Percentiles rank a stretch among this genome's conserved stretches.
Evolutionary conservation across 2,797 vertebrate genomes (phyloP).

Genomic region (Trematocara caparti): DNA sequence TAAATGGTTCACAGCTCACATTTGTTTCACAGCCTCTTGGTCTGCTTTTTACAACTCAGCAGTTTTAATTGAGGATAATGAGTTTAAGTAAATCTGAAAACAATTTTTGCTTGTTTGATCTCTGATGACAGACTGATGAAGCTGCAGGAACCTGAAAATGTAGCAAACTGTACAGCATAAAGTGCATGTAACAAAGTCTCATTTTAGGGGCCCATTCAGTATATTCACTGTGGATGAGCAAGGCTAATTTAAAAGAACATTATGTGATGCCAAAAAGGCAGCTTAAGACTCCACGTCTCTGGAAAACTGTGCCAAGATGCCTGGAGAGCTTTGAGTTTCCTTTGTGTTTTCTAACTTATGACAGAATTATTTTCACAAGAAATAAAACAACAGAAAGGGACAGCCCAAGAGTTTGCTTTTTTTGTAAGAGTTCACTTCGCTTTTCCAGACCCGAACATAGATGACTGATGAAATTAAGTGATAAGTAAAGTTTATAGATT

Average conservation of each 20-base stretch:
- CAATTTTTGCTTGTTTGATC: constrained; percentile 37
- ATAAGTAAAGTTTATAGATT: background rate
- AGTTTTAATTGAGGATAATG: constrained; percentile 47
- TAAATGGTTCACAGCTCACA: constrained; percentile 16
- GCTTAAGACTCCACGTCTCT: background rate
- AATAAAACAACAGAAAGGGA: background rate
- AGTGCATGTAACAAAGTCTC: background rate
- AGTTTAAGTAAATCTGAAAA: constrained; percentile 39
- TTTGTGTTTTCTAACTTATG: constrained; percentile 31
- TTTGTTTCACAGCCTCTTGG: constrained; percentile 19
- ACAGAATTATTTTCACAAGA: constrained; percentile 28
- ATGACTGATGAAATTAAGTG: background rate
- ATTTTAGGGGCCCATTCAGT: background rate
- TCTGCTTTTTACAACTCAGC: constrained; percentile 29
- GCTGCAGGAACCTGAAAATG: constrained; percentile 16
- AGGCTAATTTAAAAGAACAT: background rate
- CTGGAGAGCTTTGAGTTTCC: constrained; percentile 15
- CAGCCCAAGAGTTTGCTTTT: background rate
- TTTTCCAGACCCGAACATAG: background rate
- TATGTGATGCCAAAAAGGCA: constrained; percentile 1
- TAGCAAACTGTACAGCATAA: background rate
- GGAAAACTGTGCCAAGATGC: background rate
- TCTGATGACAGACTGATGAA: background rate
- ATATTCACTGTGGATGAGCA: background rate
- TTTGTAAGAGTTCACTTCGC: background rate